Evolutionary conservation across 2,888 invertebrate species (phyloP).

Genomic region (Coecobrya sp.): DNA sequence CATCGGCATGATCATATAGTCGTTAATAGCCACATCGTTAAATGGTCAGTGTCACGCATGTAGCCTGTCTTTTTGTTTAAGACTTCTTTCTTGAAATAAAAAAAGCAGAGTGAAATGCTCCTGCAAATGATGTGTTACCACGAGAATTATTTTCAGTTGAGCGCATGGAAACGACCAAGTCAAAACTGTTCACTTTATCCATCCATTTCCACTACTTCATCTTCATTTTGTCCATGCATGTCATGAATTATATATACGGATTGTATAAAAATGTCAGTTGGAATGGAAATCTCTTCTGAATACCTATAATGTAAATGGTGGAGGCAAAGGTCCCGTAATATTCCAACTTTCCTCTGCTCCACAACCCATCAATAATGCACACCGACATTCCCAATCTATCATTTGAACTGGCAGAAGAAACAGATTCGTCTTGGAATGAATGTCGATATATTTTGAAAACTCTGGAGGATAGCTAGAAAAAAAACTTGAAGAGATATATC

Average conservation of each 20-base stretch:
- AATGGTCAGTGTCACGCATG: conserved; percentile 2
- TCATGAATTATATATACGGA: background rate
- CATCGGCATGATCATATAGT: background rate
- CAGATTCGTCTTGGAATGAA: background rate
- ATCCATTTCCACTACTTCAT: conserved; percentile 27
- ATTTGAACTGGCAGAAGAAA: conserved; percentile 38
- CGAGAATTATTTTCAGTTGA: conserved; percentile 9
- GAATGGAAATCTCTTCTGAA: no score
- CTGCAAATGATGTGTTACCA: background rate
- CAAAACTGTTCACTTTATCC: background rate
- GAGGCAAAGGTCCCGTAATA: background rate
- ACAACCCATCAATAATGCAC: conserved; percentile 42
- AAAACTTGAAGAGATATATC: no score
- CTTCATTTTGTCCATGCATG: background rate
- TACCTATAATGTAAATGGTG: background rate
- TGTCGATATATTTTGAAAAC: background rate
- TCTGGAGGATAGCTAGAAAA: no score
- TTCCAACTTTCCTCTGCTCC: background rate
- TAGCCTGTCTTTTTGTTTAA: background rate
- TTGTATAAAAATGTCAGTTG: background rate
- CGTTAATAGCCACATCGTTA: background rate
- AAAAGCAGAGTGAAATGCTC: background rate
- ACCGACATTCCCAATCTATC: conserved; percentile 31
- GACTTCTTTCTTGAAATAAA: background rate
- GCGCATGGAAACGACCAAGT: background rate